Conservation (phyloP, 2,797 vertebrate genomes). For the Pantherophis vulpinus region DNA sequence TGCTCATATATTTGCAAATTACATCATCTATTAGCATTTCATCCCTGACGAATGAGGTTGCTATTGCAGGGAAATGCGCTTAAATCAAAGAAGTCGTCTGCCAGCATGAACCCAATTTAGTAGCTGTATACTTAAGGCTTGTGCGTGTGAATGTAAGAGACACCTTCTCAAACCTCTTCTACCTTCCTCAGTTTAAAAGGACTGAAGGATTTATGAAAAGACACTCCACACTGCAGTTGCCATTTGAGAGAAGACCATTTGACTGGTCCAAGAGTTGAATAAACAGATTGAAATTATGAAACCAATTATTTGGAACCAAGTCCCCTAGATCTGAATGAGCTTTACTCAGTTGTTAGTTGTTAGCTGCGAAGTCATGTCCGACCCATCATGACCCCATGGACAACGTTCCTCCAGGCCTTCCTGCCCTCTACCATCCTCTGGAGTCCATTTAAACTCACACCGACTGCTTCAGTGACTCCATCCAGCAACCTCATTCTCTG, state of each 20-base stretch:
- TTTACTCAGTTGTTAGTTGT: background rate
- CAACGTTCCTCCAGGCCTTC: too few relatives aligned
- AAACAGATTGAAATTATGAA: background rate
- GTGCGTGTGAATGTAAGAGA: background rate
- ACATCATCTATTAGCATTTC: background rate
- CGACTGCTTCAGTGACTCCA: too few relatives aligned
- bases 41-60: slow-evolving; percentile 1
- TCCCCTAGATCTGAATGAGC: background rate
- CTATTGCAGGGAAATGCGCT: background rate
- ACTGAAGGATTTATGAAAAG: background rate
- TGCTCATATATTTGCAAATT: slow-evolving; percentile 23
- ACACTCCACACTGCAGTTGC: background rate
- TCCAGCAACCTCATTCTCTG: too few relatives aligned
- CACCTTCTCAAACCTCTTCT: background rate
- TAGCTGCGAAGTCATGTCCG: too few relatives aligned
- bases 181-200: background rate
- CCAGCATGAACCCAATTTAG: background rate
- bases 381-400: too few relatives aligned
- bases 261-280: background rate
- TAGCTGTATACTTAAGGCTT: background rate
- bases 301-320: background rate
- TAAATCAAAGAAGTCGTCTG: slow-evolving; percentile 1
- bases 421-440: too few relatives aligned
- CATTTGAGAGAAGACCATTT: background rate
- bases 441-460: too few relatives aligned